These are phyloP conservation scores for Dolichomitus sp. DNA, from an alignment of 2,888 invertebrate genomes.

Conservation along the genomic window DNA sequence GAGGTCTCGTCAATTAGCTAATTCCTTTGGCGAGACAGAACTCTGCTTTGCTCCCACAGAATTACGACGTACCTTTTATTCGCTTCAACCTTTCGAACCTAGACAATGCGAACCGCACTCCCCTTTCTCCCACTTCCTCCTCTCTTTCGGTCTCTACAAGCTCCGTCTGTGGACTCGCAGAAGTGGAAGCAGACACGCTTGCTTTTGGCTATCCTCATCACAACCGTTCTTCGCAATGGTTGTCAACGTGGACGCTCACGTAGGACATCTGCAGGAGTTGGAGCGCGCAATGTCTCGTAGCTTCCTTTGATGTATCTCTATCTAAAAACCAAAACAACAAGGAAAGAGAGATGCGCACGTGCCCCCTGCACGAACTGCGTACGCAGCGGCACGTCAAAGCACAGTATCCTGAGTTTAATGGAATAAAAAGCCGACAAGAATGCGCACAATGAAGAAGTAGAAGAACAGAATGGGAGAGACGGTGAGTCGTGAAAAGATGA, in stretches of 20 bases:
- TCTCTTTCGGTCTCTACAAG: slow-evolving; percentile 24
- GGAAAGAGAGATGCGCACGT: slow-evolving; percentile 57
- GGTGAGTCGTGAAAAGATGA: slow-evolving; percentile 42
- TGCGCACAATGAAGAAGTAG: slow-evolving; percentile 16
- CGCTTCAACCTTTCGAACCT: slow-evolving; percentile 67
- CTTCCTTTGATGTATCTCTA: slow-evolving; percentile 73
- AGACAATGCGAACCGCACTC: slow-evolving; percentile 63
- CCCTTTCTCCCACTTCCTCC: slow-evolving; percentile 6
- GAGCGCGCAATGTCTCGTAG: slow-evolving; percentile 68
- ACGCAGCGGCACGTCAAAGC: slow-evolving; percentile 65
- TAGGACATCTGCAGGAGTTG: slow-evolving; percentile 58
- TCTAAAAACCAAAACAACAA: slow-evolving; percentile 70
- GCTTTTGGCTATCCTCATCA: slow-evolving; percentile 48
- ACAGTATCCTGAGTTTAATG: slow-evolving; percentile 63
- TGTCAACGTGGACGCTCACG: slow-evolving; percentile 61
- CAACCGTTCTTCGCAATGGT: slow-evolving; percentile 40
- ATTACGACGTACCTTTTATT: slow-evolving; percentile 74
- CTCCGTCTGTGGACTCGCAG: slow-evolving; percentile 52
- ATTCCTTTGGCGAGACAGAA: slow-evolving; percentile 76
- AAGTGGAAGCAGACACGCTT: slow-evolving; percentile 18
- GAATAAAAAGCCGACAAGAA: slow-evolving; percentile 62
- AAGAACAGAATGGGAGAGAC: slow-evolving; percentile 6
- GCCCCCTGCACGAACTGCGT: slow-evolving; percentile 56
- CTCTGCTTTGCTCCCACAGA: slow-evolving; percentile 50
- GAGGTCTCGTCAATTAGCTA: slow-evolving; percentile 81